These are phyloP conservation scores for Python bivittatus DNA, from an alignment of 2,113 vertebrate genomes.

Conservation along the genomic window DNA sequence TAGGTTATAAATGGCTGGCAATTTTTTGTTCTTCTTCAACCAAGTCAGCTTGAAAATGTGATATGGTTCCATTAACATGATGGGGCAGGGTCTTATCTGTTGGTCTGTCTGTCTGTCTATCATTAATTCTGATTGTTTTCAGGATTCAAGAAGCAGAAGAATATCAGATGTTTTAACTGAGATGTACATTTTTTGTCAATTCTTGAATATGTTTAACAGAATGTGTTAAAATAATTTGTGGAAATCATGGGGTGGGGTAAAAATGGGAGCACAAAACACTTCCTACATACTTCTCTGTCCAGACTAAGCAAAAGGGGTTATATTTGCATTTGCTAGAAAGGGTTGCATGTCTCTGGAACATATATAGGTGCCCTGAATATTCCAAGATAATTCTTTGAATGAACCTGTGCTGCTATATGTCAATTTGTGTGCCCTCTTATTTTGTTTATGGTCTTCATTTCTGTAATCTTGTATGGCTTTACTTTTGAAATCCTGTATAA, in stretches of 20 bases:
- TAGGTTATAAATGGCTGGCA: slow-evolving; percentile 3
- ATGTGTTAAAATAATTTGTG: not conserved
- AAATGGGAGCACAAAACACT: not conserved
- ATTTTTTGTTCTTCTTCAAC: slow-evolving; percentile 6
- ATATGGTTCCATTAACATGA: not conserved
- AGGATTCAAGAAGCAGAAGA: not conserved
- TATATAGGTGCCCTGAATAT: not conserved
- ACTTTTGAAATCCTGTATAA: not conserved
- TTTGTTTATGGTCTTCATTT: not conserved
- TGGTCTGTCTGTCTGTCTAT: not conserved
- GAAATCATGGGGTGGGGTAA: not conserved
- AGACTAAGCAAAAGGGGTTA: not conserved
- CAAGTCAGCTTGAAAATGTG: slow-evolving; percentile 14
- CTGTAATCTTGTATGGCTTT: not conserved
- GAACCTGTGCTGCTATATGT: not conserved
- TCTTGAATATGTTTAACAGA: not conserved
- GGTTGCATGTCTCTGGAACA: not conserved
- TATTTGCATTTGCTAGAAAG: not conserved
- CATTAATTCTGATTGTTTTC: not conserved
- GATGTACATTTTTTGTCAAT: not conserved
- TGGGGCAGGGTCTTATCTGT: not conserved
- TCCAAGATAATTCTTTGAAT: not conserved
- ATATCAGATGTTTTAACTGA: not conserved
- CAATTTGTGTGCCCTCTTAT: not conserved
- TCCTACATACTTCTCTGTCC: not conserved